Base-by-base conservation (phyloP, 2,797 vertebrate species). In the Balearica regulorum region DNA sequence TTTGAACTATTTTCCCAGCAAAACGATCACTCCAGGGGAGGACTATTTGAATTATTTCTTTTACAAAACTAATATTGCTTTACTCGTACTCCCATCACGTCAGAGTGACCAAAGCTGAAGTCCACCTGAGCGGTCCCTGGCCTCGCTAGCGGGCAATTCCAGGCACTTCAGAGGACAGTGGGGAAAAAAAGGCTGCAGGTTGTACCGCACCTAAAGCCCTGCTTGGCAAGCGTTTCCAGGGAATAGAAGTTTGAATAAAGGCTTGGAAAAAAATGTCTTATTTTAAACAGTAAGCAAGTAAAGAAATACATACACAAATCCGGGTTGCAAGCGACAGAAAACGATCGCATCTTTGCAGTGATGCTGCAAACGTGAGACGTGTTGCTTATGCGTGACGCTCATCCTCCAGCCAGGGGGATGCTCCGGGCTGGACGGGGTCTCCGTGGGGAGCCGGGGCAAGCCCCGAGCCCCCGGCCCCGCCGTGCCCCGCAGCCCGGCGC, bases 1-100 rank as follows among this genome's bases (percentile, higher is more conserved):
- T 91, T 46, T 6, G 41, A 94, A 86, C 73, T 83, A 37, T 91
- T 92, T 96, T 89, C 90, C 90, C 92, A 94, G 90, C 53, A 26
- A 82, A 92, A 82, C 44, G 68, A 92, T 64, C 21, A 5, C 69
- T 77, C 70, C 81, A 53, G 75, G 68, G 66, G 51, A 81, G 53
- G 68, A 35, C 48, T 14, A 3, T 46, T 78, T 39, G 41, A 89
- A 80, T 6, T 11, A 41, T 65, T 31, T 37, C 78, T 55, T 37
- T 48, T 22, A 48, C 26, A 10, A 35, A 82, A 43, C 61, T 54
- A 80, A 14, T 35, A 31, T 18, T 44, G 86, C 78, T 75, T 71
- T 66, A 3, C 68, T 61, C 3, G 1, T 5, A 28, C 51, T 18
- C 49, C 20, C 83, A 10, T 1, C 21, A 85, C 60, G 39, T 10